Percentiles rank a stretch among this genome's conserved stretches.
These are phyloP conservation scores for Spisula solida DNA, from an alignment of 2,888 invertebrate species.

Conservation along the genomic window DNA sequence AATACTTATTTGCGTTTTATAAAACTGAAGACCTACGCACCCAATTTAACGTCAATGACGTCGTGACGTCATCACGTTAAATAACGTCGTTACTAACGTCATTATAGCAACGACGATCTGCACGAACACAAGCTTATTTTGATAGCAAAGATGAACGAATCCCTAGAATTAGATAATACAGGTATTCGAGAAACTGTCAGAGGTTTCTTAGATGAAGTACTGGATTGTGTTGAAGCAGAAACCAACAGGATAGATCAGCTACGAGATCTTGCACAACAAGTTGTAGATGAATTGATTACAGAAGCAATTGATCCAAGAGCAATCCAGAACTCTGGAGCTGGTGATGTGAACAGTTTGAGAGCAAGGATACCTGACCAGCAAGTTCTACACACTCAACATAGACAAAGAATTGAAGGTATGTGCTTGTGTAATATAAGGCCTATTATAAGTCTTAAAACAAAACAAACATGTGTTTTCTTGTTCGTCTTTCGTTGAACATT, in stretches of 20 bases:
- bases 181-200: background rate
- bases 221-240: background rate
- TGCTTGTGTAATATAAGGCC: too few species aligned
- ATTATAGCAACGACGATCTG: background rate
- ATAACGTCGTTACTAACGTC: constrained; percentile 7
- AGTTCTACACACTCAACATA: background rate
- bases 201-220: background rate
- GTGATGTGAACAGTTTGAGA: background rate
- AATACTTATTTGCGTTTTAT: too few species aligned
- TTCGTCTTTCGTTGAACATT: too few species aligned
- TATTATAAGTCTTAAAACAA: too few species aligned
- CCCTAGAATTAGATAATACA: background rate
- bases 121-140: background rate
- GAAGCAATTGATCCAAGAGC: background rate
- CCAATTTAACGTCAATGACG: too few species aligned
- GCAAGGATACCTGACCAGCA: background rate
- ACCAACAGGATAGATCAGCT: background rate
- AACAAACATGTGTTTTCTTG: too few species aligned
- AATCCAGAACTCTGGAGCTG: background rate
- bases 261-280: background rate
- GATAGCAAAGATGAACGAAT: background rate
- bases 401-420: background rate
- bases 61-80: background rate
- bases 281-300: background rate
- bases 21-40: too few species aligned